Base-by-base conservation (phyloP, 2,797 vertebrate genomes). In the Galago senegalensis region DNA sequence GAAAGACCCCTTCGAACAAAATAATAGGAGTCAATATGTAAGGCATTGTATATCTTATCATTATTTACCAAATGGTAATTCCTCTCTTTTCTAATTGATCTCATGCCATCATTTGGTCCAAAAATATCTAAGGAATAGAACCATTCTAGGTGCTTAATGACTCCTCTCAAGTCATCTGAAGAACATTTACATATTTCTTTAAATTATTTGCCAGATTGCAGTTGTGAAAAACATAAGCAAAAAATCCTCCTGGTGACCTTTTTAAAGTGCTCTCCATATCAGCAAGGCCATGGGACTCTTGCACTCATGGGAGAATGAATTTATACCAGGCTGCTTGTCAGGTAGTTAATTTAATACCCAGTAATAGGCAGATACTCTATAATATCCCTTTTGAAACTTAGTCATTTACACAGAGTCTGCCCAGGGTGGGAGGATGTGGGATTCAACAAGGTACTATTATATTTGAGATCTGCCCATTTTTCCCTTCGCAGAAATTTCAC, bases 61-160 rank as follows among this genome's bases (percentile, higher is more conserved):
- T 91, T 96, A 75, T 77, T 96, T 86, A 83, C 40, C 43, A 67
- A 75, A 83, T 76, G 75, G 14, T 86, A 23, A 94, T 87, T n/a
- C 27, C 1, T 3, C 2, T 16, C 14, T 53, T 53, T 10, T 60
- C 27, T 40, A 34, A 80, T 65, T 56, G 23, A 96, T 84, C 16
- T 94, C 46, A 37, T 9, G 58, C 7, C 43, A 8, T 92, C 60
- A 93, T 89, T 96, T 92, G 70, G 67, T 31, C 37, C 53, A 25
- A 89, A 46, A 79, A 93, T 75, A 65, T 53, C 53, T 72, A 69
- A 72, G 86, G 29, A n/a, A 37, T 87, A 29, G 61, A 63, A 87
- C 83, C 43, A 20, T 89, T 37, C 56, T 29, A 49, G 56, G 60
- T 37, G 17, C 31, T 87, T 85, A 40, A 56, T 25, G 77, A 90